These are phyloP conservation scores for Tetanocera ferruginea DNA, from an alignment of 2,888 invertebrate species.

Conservation along the genomic window DNA sequence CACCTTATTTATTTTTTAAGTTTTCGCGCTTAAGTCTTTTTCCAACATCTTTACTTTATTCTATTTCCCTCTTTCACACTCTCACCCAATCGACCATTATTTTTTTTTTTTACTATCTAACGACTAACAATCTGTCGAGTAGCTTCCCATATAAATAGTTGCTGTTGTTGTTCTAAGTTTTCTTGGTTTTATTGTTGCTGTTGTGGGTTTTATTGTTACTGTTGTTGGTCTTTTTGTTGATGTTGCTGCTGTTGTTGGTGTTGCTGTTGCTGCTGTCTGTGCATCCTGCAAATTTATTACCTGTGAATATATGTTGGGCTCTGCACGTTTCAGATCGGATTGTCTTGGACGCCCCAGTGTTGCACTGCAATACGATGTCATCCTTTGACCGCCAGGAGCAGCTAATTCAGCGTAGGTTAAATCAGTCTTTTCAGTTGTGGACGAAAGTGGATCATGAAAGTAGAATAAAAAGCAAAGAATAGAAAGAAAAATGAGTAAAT, in stretches of 20 bases:
- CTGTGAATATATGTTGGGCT: slow-evolving; percentile 70
- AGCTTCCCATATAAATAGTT: slow-evolving; percentile 50
- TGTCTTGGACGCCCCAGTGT: slow-evolving; percentile 69
- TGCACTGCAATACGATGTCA: slow-evolving; percentile 69
- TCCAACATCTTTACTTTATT: not conserved
- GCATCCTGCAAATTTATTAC: slow-evolving; percentile 68
- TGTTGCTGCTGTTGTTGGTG: slow-evolving; percentile 10
- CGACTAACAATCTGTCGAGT: slow-evolving; percentile 57
- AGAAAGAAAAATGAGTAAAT: not conserved
- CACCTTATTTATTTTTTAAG: not conserved
- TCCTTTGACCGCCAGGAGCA: slow-evolving; percentile 58
- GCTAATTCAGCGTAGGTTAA: slow-evolving; percentile 66
- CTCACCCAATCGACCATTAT: not conserved
- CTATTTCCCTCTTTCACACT: not conserved
- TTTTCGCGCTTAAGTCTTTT: not conserved
- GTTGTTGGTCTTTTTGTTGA: not conserved
- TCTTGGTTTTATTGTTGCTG: slow-evolving; percentile 14
- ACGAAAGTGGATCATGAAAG: not conserved
- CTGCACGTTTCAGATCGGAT: slow-evolving; percentile 67
- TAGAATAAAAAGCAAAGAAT: not conserved
- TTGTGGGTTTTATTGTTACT: not conserved
- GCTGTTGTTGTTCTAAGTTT: not conserved
- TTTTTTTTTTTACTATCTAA: not conserved
- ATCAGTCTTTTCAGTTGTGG: slow-evolving; percentile 60
- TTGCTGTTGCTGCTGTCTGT: slow-evolving; percentile 34